Base-by-base conservation (phyloP, 2,113 vertebrate genomes). In the Aix galericulata region DNA sequence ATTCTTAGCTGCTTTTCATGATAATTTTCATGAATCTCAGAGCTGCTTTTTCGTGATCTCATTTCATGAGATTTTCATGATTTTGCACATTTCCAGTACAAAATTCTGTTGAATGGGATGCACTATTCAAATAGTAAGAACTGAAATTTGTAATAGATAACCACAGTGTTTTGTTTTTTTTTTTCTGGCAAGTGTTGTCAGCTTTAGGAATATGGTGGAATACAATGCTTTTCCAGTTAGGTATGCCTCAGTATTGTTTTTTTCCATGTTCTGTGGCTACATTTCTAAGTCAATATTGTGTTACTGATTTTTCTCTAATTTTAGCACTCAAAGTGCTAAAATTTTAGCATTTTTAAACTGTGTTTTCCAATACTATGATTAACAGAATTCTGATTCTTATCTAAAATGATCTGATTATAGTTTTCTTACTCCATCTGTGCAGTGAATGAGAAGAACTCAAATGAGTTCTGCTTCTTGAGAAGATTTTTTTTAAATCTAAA, bases 171-270 rank as follows among this genome's bases (percentile, higher is more conserved):
- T n/a, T n/a, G n/a, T n/a, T n/a, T n/a, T n/a, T 67, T 91, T 72
- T 72, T 91, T 34, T 52, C 36, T 74, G 92, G n/a, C 11, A 58
- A 73, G 8, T 36, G 7, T 59, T 88, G 76, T 11, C 13, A 69
- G 11, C 31, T 62, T 80, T 48, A 46, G 36, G 17, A 52, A 10
- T 67, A 23, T 48, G 7, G 4, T 58, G 29, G 32, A 67, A 6
- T 29, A 38, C 22, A 34, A 7, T 34, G 21, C n/a, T 68, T 86
- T 91, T 77, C 15, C 2, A 2, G 8, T 32, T 64, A 55, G 8
- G 0, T 21, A 4, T 56, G 14, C n/a, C 3, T 8, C 18, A 2
- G 2, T 46, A 0, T 75, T 22, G 0, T 40, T 55, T 83, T 83
- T 32, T 92, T 60, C 18, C 9, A 36, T 8, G 14, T 92, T 40